Base-by-base conservation (phyloP, 2,113 vertebrate genomes). In the Mesoclemmys tuberculata region DNA sequence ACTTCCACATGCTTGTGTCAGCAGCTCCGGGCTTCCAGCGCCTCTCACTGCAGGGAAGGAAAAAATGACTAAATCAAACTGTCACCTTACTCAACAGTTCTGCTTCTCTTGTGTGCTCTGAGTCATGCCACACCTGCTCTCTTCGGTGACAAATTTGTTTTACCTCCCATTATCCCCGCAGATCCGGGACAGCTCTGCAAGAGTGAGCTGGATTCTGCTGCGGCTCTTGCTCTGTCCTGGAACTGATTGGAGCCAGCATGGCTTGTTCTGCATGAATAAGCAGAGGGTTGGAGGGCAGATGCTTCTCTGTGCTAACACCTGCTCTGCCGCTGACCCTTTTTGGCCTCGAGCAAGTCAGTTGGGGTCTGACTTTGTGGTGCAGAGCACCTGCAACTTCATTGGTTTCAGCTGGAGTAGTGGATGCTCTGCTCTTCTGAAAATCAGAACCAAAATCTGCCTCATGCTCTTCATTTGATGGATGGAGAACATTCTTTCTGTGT, bases 321-420 rank as follows among this genome's bases (percentile, higher is more conserved):
- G 71, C 52, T 31, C 52, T 31, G 2, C 41, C n/a, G 6, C 12
- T 10, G n/a, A 38, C 13, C 79, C 11, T 21, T 27, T 24, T 16
- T 44, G 18, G 41, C 44, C 7, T 1, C 29, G 3, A 2, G 29
- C 48, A 2, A 3, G 5, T 38, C 31, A 3, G 2, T 31, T 71
- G 19, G 19, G n/a, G 51, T 41, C 68, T 16, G 1, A 52, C 1
- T 35, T 26, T 3, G 80, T 13, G 75, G 55, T 26, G 21, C 10
- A 4, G 3, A 7, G 6, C 1, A 19, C 22, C 22, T 18, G 29
- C 44, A 10, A 2, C 11, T 77, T 5, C 44, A 0, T 29, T 2
- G 22, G 52, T 56, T 79, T 52, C 27, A 4, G 80, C 31, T 31
- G 0, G 6, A 35, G 31, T 16, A 19, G 22, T 5, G 74, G 7